Percentiles rank a stretch among this genome's conserved stretches.
These are phyloP conservation scores for Varroa destructor DNA, from an alignment of 1,140 invertebrate genomes.

Conservation along the genomic window DNA sequence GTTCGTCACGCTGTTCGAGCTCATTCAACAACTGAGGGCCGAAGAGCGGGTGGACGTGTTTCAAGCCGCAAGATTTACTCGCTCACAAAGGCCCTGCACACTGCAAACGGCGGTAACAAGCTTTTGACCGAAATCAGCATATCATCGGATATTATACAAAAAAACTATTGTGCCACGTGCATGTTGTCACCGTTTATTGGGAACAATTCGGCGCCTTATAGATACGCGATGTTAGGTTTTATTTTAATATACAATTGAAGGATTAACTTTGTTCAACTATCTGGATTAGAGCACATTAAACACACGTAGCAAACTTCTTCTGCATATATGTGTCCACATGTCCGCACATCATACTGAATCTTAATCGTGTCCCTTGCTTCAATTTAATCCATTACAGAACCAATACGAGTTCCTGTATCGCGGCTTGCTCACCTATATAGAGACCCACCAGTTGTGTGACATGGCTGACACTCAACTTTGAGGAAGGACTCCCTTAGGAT, in stretches of 20 bases:
- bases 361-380: no score
- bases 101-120: conserved; percentile 46
- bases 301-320: no score
- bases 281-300: no score
- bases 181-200: no score
- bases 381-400: conserved; percentile 46
- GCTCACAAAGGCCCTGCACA: conserved; percentile 65
- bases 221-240: no score
- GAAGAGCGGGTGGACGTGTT: conserved; percentile 74
- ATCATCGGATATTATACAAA: background rate
- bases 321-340: no score
- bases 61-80: conserved; percentile 62
- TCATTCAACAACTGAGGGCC: conserved; percentile 62
- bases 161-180: background rate
- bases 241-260: no score
- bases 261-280: no score
- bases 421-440: conserved; percentile 73
- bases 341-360: no score
- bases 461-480: conserved; percentile 37
- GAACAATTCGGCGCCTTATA: no score
- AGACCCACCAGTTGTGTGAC: conserved; percentile 42
- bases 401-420: conserved; percentile 82
- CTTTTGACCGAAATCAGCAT: background rate
- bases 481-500: conserved; percentile 31
- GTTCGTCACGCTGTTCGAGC: conserved; percentile 69